Percentiles rank a stretch among this genome's conserved stretches.
Evolutionary conservation across 2,888 invertebrate species (phyloP).

Genomic region (Cheilosia impressa): DNA sequence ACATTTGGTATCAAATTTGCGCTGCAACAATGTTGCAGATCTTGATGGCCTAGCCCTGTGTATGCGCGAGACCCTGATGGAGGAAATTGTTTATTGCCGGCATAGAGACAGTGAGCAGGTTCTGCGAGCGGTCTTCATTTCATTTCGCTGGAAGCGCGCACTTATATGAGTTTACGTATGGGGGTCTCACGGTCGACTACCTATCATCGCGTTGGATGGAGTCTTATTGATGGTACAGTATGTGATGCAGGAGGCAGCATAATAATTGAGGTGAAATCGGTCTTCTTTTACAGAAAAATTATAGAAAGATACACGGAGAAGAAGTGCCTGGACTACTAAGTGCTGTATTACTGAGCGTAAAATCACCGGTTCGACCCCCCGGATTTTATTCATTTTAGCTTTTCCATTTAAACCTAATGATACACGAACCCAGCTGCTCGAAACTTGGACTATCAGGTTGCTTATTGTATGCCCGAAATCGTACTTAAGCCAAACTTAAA

Average conservation of each 20-base stretch:
- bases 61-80: slow-evolving; percentile 1
- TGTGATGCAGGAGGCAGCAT: slow-evolving; percentile 1
- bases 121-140: slow-evolving; percentile 36
- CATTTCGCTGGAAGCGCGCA: slow-evolving; percentile 36
- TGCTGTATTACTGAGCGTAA: too few relatives aligned
- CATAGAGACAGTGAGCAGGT: slow-evolving; percentile 30
- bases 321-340: too few relatives aligned
- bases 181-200: slow-evolving; percentile 51
- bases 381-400: too few relatives aligned
- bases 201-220: slow-evolving; percentile 10
- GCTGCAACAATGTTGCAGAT: slow-evolving; percentile 60
- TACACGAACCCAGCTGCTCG: too few relatives aligned
- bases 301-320: too few relatives aligned
- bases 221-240: slow-evolving; percentile 40
- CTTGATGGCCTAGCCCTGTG: background rate
- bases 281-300: too few relatives aligned
- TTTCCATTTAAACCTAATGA: too few relatives aligned
- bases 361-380: too few relatives aligned
- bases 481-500: too few relatives aligned
- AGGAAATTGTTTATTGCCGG: slow-evolving; percentile 17
- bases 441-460: too few relatives aligned
- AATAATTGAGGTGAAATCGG: too few relatives aligned
- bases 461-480: too few relatives aligned
- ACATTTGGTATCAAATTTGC: slow-evolving; percentile 42
- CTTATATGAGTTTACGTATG: slow-evolving; percentile 17